Base-by-base conservation (phyloP, 2,797 vertebrate genomes). In the Mormyrops attenuatus region DNA sequence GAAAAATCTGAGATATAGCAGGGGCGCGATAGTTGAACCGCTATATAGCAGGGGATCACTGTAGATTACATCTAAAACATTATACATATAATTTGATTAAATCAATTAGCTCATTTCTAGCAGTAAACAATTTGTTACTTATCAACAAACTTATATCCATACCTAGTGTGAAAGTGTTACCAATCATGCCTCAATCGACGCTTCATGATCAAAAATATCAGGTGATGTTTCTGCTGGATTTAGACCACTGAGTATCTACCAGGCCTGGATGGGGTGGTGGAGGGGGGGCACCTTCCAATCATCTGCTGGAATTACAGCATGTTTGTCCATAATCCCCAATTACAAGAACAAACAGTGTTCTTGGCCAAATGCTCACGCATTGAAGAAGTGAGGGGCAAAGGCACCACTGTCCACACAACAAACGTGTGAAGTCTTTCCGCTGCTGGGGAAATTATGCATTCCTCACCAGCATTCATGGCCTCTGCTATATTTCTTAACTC, bases 291-390 rank as follows among this genome's bases (percentile, higher is more conserved):
- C n/a, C 69, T 50, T 85, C 44, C 80, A 85, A 47, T 41, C 47
- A 69, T 87, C 60, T 77, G 17, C 26, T 57, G 22, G 57, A 17
- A 73, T 69, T 87, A 44, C 30, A 41, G 88, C 20, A 60, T n/a
- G 86, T 60, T 63, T 53, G 30, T 17, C 47, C 69, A 26, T 69
- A 30, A 87, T 50, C 60, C 60, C 30, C 60, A 41, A 63, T 53
- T 52, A 87, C 44, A 44, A 87, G 34, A 41, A 17, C 85, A 85
- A 89, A 47, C 88, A 88, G 41, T 73, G 60, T 69, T 50, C 85
- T 1, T 87, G 30, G 50, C 49, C 85, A 38, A 87, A 87, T 53
- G 22, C 49, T n/a, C 87, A 60, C 3, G 38, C 0, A 20, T 0
- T 9, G 20, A 5, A 20, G 86, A 38, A 17, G 26, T 34, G 38